Evolutionary conservation across 2,888 invertebrate species (phyloP).

Genomic region (Opisthograptis luteolata): DNA sequence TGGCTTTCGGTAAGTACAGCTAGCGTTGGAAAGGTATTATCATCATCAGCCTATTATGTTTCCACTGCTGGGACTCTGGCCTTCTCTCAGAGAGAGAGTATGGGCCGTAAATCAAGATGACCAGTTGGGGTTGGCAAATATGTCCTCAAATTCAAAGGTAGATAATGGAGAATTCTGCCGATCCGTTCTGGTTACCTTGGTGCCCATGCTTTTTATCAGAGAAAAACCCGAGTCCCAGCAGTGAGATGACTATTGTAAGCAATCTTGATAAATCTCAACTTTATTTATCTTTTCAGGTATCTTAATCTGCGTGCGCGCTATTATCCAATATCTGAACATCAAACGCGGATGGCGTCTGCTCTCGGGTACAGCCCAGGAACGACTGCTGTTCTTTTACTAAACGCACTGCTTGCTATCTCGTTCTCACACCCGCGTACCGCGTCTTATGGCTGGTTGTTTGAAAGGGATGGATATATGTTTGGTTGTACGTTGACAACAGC

Average conservation of each 20-base stretch:
- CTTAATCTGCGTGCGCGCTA: constrained; percentile 93
- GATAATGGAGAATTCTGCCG: too few species aligned
- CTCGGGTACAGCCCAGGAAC: constrained; percentile 93
- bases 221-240: too few species aligned
- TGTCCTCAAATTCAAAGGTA: too few species aligned
- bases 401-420: constrained; percentile 45
- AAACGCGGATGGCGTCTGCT: constrained; percentile 94
- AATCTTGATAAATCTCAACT: too few species aligned
- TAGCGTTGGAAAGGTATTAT: neutral
- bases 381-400: constrained; percentile 94
- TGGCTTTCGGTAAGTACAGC: constrained; percentile 90
- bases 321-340: constrained; percentile 94
- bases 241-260: too few species aligned
- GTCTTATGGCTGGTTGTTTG: constrained; percentile 42
- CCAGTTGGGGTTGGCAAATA: too few species aligned
- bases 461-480: constrained; percentile 46
- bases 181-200: too few species aligned
- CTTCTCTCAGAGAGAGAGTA: too few species aligned
- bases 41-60: neutral
- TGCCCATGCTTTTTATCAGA: too few species aligned
- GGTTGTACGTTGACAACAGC: neutral
- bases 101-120: too few species aligned
- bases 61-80: too few species aligned
- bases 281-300: constrained; percentile 84
- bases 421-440: constrained; percentile 44